Conservation (phyloP, 2,113 vertebrate genomes). For the Neodon shergylaensis region DNA sequence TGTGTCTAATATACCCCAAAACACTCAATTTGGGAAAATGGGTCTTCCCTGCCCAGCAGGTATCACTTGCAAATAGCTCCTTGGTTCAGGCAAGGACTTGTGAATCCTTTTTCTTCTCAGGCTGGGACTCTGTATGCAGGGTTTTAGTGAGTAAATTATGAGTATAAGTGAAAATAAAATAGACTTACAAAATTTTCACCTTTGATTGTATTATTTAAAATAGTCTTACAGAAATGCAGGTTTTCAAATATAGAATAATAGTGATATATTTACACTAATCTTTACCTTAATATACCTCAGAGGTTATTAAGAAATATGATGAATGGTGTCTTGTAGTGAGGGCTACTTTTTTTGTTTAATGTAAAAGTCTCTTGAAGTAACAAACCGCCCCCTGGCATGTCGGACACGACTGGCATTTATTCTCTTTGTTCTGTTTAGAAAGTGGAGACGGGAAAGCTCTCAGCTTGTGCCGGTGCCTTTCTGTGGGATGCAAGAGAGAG, state of each 20-base stretch:
- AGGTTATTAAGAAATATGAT: neutral
- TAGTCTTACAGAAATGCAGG: neutral
- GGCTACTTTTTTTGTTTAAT: neutral
- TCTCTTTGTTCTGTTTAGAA: neutral
- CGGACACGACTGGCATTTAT: neutral
- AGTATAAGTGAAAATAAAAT: conserved; percentile 4
- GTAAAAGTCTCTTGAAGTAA: neutral
- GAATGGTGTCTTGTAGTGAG: neutral
- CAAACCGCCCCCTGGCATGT: neutral
- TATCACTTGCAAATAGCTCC: neutral
- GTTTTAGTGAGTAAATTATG: neutral
- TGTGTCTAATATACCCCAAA: neutral
- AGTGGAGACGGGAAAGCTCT: neutral
- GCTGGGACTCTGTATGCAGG: neutral
- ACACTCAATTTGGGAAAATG: neutral
- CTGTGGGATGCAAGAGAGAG: neutral
- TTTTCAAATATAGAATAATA: conserved; percentile 21
- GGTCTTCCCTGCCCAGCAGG: neutral
- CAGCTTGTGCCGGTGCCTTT: neutral
- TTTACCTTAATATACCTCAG: conserved; percentile 39
- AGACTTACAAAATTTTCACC: neutral
- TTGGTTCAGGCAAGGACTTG: neutral
- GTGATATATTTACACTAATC: neutral
- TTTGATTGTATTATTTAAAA: conserved; percentile 50
- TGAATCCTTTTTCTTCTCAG: neutral